phyloP scores from a whole-genome alignment of 2,113 vertebrate species.

The Brachypteracias leptosomus region DNA sequence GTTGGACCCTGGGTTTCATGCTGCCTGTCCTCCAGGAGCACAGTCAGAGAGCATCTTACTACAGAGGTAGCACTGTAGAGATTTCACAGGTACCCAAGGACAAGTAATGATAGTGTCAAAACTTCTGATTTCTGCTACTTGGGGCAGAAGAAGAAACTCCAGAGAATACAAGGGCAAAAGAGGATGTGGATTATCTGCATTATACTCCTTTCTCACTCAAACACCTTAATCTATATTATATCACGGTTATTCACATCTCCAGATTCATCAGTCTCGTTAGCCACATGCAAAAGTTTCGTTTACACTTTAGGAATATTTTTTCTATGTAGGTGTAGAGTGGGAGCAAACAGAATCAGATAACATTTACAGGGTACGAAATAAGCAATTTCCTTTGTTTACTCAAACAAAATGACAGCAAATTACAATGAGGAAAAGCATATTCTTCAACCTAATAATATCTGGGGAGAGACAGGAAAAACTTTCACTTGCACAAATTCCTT shows the following conservation, averaged over 20 bases:
- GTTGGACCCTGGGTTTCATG: background rate
- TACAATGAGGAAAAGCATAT: background rate
- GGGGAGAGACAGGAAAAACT: background rate
- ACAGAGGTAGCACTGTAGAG: background rate
- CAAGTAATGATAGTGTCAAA: background rate
- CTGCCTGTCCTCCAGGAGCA: background rate
- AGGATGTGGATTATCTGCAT: background rate
- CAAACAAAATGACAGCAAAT: background rate
- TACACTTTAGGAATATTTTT: background rate
- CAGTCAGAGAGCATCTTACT: background rate
- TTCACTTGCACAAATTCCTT: background rate
- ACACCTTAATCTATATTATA: background rate
- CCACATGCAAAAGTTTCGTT: background rate
- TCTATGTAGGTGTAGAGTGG: background rate
- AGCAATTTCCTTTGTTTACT: background rate
- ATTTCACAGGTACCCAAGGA: background rate
- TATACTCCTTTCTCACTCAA: background rate
- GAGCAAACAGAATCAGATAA: background rate
- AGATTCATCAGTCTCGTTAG: background rate
- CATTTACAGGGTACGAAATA: background rate
- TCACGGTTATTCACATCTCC: background rate
- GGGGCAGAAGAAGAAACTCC: background rate
- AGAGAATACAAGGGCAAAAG: background rate
- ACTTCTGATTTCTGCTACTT: background rate
- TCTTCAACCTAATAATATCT: background rate